A percentile compares a stretch with the other conserved stretches of the same genome.
Conservation (phyloP, 2,888 invertebrate genomes). For the Gnatocerus cornutus region DNA sequence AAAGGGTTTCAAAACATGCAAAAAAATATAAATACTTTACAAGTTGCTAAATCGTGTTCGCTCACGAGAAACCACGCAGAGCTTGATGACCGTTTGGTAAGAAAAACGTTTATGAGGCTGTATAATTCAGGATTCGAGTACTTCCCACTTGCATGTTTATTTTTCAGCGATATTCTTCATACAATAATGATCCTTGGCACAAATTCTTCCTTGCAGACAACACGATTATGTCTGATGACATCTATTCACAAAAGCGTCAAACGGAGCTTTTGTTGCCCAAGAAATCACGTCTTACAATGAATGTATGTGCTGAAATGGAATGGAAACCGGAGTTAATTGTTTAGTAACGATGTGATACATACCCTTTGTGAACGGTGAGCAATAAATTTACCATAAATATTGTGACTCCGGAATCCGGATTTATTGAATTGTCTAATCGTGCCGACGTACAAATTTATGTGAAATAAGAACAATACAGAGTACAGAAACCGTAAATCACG, state of each 20-base stretch:
- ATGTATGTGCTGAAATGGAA: constrained; percentile 16
- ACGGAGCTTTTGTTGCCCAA: constrained; percentile 19
- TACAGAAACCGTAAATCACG: constrained; percentile 22
- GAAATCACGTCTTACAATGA: constrained; percentile 23
- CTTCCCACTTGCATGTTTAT: too few species aligned
- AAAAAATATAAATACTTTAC: too few species aligned
- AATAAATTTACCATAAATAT: constrained; percentile 43
- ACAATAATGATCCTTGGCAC: neutral
- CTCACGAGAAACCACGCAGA: too few species aligned
- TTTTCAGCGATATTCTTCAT: constrained; percentile 2
- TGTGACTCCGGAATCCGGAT: constrained; percentile 23
- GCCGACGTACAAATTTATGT: constrained; percentile 32
- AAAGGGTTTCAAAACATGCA: too few species aligned
- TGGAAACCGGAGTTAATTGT: constrained; percentile 38
- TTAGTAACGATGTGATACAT: constrained; percentile 43
- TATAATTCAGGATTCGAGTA: too few species aligned
- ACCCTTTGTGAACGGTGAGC: constrained; percentile 32
- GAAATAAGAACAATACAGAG: constrained; percentile 34
- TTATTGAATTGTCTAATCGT: constrained; percentile 37
- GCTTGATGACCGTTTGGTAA: too few species aligned
- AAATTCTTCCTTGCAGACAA: constrained; percentile 4
- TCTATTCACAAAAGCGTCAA: constrained; percentile 31
- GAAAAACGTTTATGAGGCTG: too few species aligned
- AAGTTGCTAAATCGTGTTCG: too few species aligned
- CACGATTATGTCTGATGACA: constrained; percentile 19